Percentiles rank a stretch among this genome's conserved stretches.
phyloP scores from a whole-genome alignment of 2,797 vertebrate species.

The Momotus momota region DNA sequence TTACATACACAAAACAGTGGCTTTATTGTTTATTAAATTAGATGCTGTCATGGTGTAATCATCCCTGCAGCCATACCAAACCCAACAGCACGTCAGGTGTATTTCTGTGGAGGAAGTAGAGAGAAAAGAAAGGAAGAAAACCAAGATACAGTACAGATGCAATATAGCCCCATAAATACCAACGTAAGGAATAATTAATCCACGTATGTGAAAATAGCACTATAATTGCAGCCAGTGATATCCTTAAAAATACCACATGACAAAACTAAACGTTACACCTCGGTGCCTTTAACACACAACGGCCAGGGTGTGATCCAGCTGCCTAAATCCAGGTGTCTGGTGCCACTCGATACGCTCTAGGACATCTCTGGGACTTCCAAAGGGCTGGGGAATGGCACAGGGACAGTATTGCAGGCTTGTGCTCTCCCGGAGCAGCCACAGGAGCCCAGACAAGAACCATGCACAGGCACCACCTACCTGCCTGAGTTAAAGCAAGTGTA shows the following conservation, averaged over 20 bases:
- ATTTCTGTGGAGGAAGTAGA: not conserved
- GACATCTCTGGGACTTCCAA: not conserved
- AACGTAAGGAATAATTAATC: not conserved
- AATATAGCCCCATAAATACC: not conserved
- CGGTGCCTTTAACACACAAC: not conserved
- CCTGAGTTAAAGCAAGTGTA: not conserved
- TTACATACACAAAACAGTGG: conserved; percentile 52
- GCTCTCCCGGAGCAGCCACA: not conserved
- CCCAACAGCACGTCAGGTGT: conserved; percentile 3
- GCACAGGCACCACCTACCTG: not conserved
- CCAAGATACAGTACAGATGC: not conserved
- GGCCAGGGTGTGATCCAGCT: not conserved
- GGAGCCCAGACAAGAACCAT: not conserved
- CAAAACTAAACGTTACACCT: not conserved
- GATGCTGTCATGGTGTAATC: conserved; percentile 42
- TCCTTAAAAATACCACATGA: not conserved
- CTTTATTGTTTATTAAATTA: conserved; percentile 70
- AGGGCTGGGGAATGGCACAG: not conserved
- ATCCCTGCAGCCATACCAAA: conserved; percentile 64
- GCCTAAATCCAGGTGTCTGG: not conserved
- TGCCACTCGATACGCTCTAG: not conserved
- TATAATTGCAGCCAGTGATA: not conserved
- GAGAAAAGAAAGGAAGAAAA: not conserved
- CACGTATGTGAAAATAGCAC: not conserved
- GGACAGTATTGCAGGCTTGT: not conserved